phyloP scores from a whole-genome alignment of 2,113 vertebrate genomes.

The Syngnathoides biaculeatus region DNA sequence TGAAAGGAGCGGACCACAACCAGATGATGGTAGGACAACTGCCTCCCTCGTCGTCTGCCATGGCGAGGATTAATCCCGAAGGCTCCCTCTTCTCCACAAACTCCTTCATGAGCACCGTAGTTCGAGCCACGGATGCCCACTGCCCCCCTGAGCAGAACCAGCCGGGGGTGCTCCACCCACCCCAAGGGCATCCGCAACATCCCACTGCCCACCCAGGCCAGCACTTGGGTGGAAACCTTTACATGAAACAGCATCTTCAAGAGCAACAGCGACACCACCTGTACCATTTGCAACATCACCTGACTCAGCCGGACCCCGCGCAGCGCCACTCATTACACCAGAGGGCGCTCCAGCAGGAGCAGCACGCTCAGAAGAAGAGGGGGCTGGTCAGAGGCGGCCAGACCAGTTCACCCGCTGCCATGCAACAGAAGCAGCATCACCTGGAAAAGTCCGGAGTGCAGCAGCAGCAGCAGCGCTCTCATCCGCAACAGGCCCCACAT shows the following conservation, averaged over 20 bases:
- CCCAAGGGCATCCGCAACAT: conserved; percentile 80
- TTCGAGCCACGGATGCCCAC: conserved; percentile 81
- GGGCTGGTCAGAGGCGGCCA: conserved; percentile 82
- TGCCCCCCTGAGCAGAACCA: conserved; percentile 82
- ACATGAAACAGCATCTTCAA: conserved; percentile 79
- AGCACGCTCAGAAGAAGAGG: conserved; percentile 89
- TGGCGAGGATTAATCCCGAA: conserved; percentile 75
- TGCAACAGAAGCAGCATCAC: conserved; percentile 1
- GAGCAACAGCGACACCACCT: conserved; percentile 83
- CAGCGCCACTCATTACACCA: conserved; percentile 84
- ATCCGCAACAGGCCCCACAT: conserved; percentile 74
- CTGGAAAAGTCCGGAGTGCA: conserved; percentile 47
- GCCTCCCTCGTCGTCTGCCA: conserved; percentile 76
- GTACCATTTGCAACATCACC: conserved; percentile 90
- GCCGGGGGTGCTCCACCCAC: conserved; percentile 77
- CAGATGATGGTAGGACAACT: conserved; percentile 84
- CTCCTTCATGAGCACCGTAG: conserved; percentile 77
- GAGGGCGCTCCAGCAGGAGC: conserved; percentile 85
- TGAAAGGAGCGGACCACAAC: conserved; percentile 81
- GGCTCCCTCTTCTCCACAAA: conserved; percentile 81
- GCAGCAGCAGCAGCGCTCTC: conserved; percentile 84
- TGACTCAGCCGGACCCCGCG: conserved; percentile 79
- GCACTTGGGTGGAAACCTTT: conserved; percentile 83
- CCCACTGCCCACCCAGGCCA: conserved; percentile 74
- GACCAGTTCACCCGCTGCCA: conserved; percentile 73